A percentile compares a stretch with the other conserved stretches of the same genome.
These are phyloP conservation scores for Glyphotaelius pellucidus DNA, from an alignment of 2,888 invertebrate genomes.

Conservation along the genomic window DNA sequence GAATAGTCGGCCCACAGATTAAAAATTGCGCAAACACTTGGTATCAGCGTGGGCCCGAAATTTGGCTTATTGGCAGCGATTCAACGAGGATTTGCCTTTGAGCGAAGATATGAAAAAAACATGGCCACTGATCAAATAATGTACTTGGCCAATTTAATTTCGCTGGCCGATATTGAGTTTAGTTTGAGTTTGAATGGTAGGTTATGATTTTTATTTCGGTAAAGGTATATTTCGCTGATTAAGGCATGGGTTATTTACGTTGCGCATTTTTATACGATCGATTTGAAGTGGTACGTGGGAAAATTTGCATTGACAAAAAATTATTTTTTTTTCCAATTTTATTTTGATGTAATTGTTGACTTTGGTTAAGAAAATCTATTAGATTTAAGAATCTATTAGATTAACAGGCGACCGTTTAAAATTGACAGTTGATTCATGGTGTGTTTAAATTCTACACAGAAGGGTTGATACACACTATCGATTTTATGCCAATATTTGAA, in stretches of 20 bases:
- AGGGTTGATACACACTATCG: too few relatives aligned
- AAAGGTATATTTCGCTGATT: neutral
- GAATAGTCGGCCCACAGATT: slow-evolving; percentile 64
- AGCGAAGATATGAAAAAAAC: slow-evolving; percentile 29
- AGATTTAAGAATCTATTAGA: too few relatives aligned
- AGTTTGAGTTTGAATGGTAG: neutral
- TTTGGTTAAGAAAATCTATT: too few relatives aligned
- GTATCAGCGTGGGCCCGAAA: neutral
- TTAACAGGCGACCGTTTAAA: too few relatives aligned
- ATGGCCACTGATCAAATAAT: slow-evolving; percentile 16
- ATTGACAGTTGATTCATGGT: too few relatives aligned
- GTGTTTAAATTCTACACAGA: too few relatives aligned
- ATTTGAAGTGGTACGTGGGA: too few relatives aligned
- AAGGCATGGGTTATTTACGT: neutral
- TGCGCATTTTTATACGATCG: neutral
- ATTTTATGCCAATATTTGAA: too few relatives aligned
- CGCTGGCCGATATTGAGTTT: neutral
- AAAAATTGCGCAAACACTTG: slow-evolving; percentile 65
- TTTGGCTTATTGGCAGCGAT: slow-evolving; percentile 27
- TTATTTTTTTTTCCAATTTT: too few relatives aligned
- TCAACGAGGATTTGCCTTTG: neutral
- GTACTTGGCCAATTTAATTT: slow-evolving; percentile 9
- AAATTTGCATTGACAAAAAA: too few relatives aligned
- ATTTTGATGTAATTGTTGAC: too few relatives aligned
- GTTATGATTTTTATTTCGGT: neutral